Percentiles rank a stretch among this genome's conserved stretches.
Conservation (phyloP, 2,113 vertebrate genomes). For the Solenodon paradoxus region DNA sequence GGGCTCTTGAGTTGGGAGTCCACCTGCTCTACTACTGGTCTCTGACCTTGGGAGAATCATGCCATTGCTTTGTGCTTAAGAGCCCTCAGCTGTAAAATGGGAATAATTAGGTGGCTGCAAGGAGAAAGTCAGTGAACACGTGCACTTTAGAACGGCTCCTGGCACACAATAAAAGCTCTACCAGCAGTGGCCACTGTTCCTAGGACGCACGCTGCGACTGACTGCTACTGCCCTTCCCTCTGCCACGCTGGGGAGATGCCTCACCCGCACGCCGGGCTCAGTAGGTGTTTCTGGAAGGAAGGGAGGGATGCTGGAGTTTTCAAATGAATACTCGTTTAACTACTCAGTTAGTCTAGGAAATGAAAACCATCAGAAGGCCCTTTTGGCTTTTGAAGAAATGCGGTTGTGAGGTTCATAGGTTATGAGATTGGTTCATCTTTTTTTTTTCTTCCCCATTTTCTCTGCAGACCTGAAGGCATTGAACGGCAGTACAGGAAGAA, state of each 20-base stretch:
- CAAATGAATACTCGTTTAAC: neutral
- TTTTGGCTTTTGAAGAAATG: neutral
- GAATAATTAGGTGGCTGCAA: neutral
- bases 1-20: neutral
- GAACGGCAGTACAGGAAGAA: slow-evolving; percentile 96
- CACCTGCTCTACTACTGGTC: neutral
- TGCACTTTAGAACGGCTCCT: neutral
- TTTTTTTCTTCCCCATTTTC: slow-evolving; percentile 38
- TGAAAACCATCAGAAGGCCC: neutral
- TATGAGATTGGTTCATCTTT: neutral
- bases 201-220: neutral
- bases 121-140: neutral
- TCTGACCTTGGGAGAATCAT: neutral
- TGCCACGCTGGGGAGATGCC: neutral
- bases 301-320: neutral
- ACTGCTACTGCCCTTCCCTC: neutral
- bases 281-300: neutral
- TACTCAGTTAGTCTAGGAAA: neutral
- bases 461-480: slow-evolving; percentile 90
- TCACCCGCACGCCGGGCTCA: neutral
- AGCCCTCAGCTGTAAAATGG: neutral
- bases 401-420: neutral
- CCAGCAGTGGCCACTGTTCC: neutral
- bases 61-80: neutral
- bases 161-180: neutral